These are phyloP conservation scores for Axis porcinus DNA, from an alignment of 2,113 vertebrate species.

Conservation along the genomic window DNA sequence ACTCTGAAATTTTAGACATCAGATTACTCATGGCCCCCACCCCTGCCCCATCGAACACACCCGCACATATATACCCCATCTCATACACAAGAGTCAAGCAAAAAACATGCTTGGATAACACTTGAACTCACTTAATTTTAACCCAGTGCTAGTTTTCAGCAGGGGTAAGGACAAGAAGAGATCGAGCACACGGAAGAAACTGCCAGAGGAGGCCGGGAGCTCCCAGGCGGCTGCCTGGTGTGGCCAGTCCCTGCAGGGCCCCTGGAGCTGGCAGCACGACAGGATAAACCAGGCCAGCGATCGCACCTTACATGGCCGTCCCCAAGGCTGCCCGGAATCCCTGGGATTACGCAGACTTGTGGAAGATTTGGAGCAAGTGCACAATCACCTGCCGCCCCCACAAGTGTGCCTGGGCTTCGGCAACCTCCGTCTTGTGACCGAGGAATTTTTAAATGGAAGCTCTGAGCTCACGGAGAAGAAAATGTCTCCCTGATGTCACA, in stretches of 20 bases:
- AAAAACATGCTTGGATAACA: neutral
- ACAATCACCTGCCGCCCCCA: conserved; percentile 60
- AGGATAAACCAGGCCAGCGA: conserved; percentile 46
- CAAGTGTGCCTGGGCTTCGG: conserved; percentile 42
- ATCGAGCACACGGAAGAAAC: neutral
- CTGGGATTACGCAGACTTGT: conserved; percentile 40
- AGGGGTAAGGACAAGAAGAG: neutral
- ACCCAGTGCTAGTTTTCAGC: neutral
- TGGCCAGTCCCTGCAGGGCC: neutral
- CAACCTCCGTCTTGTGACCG: conserved; percentile 53
- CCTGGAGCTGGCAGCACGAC: neutral
- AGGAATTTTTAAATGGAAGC: conserved; percentile 66
- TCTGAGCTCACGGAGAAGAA: conserved; percentile 64
- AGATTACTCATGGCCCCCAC: neutral
- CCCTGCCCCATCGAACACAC: neutral
- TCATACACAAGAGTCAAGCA: neutral
- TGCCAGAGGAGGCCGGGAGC: neutral
- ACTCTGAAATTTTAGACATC: neutral
- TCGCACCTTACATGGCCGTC: conserved; percentile 70
- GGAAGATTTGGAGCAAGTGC: conserved; percentile 47
- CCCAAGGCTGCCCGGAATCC: conserved; percentile 27
- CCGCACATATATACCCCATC: neutral
- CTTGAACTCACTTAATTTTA: neutral
- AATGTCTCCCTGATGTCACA: conserved; percentile 70
- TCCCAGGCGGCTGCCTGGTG: neutral